Conservation (phyloP, 2,888 invertebrate genomes). For the Cantharis lateralis region DNA sequence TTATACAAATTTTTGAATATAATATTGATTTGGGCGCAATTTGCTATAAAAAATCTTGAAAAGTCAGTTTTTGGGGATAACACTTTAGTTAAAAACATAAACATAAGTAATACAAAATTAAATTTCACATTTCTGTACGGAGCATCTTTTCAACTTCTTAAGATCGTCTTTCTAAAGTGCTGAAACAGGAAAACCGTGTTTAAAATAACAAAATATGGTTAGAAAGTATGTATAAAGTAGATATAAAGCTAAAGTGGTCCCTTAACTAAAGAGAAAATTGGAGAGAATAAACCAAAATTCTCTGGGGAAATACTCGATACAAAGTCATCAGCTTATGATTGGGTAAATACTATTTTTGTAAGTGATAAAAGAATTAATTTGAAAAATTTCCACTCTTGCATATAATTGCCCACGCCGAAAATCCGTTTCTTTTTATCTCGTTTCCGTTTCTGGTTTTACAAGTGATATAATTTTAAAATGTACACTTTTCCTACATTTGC, state of each 20-base stretch:
- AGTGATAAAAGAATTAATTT: not conserved
- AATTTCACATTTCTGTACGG: not conserved
- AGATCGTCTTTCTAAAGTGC: conserved; percentile 3
- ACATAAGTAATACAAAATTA: not conserved
- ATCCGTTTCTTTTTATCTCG: conserved; percentile 38
- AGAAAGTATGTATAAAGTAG: conserved; percentile 13
- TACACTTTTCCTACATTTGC: conserved; percentile 41
- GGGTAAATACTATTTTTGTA: conserved; percentile 2
- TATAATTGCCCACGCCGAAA: not conserved
- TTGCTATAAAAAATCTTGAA: not conserved
- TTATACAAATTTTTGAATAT: not conserved
- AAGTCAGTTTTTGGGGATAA: not conserved
- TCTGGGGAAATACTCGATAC: conserved; percentile 21
- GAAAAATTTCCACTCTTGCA: not conserved
- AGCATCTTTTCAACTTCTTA: not conserved
- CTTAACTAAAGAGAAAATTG: conserved; percentile 24
- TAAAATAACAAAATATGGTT: conserved; percentile 14
- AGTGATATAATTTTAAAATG: conserved; percentile 48
- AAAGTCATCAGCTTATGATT: conserved; percentile 24
- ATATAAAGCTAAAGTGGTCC: conserved; percentile 16
- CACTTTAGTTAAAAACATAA: not conserved
- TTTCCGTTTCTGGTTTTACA: conserved; percentile 46
- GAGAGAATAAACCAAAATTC: conserved; percentile 13
- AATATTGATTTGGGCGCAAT: not conserved
- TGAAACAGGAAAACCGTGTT: conserved; percentile 8